Evolutionary conservation across 2,888 invertebrate species (phyloP).

Genomic region (Tipula unca): DNA sequence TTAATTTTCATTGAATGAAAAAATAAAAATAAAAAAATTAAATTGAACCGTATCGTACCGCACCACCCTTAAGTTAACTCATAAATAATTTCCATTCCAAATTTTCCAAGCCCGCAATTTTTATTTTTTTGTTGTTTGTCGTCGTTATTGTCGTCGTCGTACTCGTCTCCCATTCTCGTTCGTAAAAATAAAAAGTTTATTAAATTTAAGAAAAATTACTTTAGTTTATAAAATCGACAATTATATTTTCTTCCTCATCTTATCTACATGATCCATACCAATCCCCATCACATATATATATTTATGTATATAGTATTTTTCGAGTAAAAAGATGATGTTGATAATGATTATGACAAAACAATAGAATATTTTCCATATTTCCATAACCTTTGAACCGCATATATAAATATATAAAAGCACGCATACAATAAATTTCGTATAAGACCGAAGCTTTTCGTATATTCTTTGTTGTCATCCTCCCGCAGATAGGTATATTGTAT

Average conservation of each 20-base stretch:
- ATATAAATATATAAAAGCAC: background rate
- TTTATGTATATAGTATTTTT: background rate
- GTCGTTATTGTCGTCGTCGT: background rate
- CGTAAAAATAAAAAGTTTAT: background rate
- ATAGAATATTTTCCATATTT: background rate
- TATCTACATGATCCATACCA: background rate
- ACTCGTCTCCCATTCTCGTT: background rate
- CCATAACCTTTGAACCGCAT: background rate
- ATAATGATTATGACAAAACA: background rate
- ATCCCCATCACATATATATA: background rate
- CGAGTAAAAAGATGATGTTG: background rate
- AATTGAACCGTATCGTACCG: background rate
- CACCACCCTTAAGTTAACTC: background rate
- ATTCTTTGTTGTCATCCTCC: background rate
- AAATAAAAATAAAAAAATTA: background rate
- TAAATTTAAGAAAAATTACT: background rate
- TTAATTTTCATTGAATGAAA: background rate
- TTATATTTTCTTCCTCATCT: background rate
- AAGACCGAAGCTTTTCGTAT: background rate
- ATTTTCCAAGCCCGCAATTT: background rate
- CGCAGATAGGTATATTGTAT: background rate
- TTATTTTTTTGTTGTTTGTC: background rate
- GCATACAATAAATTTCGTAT: background rate
- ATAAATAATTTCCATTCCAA: background rate
- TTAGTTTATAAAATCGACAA: conserved; percentile 14